These are phyloP conservation scores for Bemisia tabaci DNA, from an alignment of 1,140 invertebrate genomes.

Conservation along the genomic window DNA sequence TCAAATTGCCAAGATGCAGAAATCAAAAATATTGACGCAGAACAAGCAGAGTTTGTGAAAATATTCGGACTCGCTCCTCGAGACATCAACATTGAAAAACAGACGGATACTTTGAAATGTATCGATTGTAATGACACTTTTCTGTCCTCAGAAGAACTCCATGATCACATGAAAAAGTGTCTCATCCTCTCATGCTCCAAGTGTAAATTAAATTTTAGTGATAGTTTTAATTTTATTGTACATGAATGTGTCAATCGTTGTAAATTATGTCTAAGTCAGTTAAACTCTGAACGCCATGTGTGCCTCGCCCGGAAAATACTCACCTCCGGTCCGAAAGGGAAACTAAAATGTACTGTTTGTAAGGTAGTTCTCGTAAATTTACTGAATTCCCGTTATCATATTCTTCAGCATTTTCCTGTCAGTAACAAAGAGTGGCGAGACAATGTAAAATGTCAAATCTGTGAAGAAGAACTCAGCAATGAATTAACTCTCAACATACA, in stretches of 20 bases:
- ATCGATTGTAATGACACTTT: not conserved
- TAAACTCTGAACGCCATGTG: not conserved
- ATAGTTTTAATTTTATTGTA: not conserved
- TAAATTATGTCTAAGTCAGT: not conserved
- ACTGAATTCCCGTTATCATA: not conserved
- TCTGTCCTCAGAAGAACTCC: not conserved
- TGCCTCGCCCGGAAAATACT: not conserved
- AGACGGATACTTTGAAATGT: not conserved
- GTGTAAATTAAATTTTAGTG: not conserved
- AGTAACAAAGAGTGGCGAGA: not conserved
- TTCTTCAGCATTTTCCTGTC: not conserved
- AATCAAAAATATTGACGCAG: not conserved
- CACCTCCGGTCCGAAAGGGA: not conserved
- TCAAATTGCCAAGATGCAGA: not conserved
- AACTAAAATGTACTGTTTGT: not conserved
- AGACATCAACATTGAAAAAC: not conserved
- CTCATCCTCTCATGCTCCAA: not conserved
- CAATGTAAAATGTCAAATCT: not conserved
- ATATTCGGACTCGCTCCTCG: not conserved
- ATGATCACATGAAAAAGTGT: not conserved
- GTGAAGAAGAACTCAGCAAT: not conserved
- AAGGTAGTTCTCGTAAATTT: not conserved
- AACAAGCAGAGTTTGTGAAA: not conserved
- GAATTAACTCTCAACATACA: not conserved
- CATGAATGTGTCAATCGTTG: not conserved